Conservation (phyloP, 1,140 invertebrate species). For the Ceratitis capitata region DNA sequence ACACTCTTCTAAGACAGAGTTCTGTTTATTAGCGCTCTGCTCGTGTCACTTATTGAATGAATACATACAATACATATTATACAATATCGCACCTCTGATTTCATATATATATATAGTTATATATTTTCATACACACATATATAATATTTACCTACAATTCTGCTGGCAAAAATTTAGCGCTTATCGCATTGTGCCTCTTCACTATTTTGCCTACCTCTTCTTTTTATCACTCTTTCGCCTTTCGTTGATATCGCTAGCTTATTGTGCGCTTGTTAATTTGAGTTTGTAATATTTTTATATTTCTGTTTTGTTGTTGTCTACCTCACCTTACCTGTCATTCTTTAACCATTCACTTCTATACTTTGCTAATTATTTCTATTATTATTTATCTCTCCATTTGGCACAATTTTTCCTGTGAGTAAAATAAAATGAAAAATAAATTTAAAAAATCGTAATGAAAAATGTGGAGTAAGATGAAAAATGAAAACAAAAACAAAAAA, state of each 20-base stretch:
- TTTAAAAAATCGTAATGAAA: too few species aligned
- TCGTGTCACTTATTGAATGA: too few species aligned
- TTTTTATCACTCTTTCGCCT: neutral
- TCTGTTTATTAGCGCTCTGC: too few species aligned
- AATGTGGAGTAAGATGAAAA: too few species aligned
- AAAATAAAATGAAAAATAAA: neutral
- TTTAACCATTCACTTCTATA: conserved; percentile 15
- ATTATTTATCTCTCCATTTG: neutral
- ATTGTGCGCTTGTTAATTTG: neutral
- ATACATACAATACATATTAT: neutral
- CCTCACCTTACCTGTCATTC: neutral
- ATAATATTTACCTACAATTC: too few species aligned
- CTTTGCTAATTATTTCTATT: conserved; percentile 3
- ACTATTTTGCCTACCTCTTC: neutral
- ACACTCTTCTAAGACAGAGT: too few species aligned
- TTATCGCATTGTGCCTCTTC: neutral
- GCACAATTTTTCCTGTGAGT: neutral
- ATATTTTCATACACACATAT: neutral
- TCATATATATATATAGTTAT: neutral
- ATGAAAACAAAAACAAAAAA: neutral
- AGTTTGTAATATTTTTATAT: neutral
- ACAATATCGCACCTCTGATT: neutral
- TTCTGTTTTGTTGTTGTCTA: neutral
- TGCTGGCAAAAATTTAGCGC: neutral
- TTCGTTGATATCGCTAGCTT: too few species aligned